Conservation (phyloP, 2,797 vertebrate species). For the Cuculus canorus region DNA sequence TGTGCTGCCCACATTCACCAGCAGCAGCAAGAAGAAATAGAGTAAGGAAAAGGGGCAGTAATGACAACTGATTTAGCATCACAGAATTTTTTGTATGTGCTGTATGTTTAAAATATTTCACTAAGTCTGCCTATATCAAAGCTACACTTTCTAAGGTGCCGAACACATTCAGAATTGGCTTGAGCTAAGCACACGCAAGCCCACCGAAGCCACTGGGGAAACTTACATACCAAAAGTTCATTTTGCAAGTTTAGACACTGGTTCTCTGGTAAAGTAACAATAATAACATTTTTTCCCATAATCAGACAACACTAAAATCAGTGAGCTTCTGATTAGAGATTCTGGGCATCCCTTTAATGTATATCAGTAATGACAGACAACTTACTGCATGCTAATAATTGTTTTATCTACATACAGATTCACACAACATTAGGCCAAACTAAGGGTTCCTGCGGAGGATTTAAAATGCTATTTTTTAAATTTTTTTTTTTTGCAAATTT, state of each 20-base stretch:
- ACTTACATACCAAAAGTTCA: neutral
- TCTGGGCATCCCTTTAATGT: neutral
- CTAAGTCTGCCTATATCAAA: neutral
- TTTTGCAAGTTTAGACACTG: neutral
- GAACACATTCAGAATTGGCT: neutral
- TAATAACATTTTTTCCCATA: neutral
- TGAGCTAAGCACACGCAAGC: neutral
- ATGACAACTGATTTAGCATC: neutral
- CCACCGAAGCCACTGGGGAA: neutral
- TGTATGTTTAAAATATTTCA: neutral
- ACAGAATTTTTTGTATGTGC: neutral
- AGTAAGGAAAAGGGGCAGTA: neutral
- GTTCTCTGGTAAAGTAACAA: neutral
- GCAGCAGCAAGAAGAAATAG: neutral
- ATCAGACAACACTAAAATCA: neutral
- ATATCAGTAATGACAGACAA: neutral
- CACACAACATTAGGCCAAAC: neutral
- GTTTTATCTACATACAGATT: neutral
- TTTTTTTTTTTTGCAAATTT: neutral
- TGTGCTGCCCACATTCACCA: neutral
- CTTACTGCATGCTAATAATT: fast-evolving
- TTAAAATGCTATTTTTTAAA: neutral
- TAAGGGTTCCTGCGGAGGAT: neutral
- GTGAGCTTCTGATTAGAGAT: neutral
- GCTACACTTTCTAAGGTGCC: neutral